phyloP scores from a whole-genome alignment of 2,888 invertebrate species.

The Amorpha juglandis region DNA sequence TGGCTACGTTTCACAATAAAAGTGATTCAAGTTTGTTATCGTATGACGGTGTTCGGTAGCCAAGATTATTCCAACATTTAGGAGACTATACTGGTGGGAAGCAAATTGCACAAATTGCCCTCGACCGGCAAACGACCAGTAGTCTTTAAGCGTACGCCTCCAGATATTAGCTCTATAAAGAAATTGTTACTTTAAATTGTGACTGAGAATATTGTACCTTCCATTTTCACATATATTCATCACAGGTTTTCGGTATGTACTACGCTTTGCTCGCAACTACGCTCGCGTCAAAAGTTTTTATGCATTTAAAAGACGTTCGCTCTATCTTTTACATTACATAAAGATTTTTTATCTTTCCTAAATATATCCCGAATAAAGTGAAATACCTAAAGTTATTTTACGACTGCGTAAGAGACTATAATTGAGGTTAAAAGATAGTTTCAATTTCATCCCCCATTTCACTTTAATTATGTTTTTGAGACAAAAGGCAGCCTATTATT shows the following conservation, averaged over 20 bases:
- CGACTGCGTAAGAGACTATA: too few species aligned
- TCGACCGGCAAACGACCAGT: slow-evolving; percentile 32
- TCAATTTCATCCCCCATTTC: too few species aligned
- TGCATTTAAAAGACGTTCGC: too few species aligned
- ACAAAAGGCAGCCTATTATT: too few species aligned
- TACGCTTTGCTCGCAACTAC: too few species aligned
- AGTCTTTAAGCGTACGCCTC: slow-evolving; percentile 14
- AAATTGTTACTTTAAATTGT: slow-evolving; percentile 13
- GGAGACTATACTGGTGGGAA: slow-evolving; percentile 44
- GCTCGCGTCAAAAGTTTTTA: too few species aligned
- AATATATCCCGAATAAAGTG: too few species aligned
- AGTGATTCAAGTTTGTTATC: not conserved
- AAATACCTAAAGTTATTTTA: too few species aligned
- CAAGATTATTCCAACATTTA: slow-evolving; percentile 40
- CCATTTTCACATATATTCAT: not conserved
- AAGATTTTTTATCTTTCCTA: too few species aligned
- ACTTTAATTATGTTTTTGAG: too few species aligned
- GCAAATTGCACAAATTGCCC: slow-evolving; percentile 54
- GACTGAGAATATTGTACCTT: not conserved
- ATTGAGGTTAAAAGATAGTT: too few species aligned
- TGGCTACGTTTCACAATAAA: not conserved
- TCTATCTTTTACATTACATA: too few species aligned
- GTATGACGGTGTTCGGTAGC: not conserved
- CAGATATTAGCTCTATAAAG: slow-evolving; percentile 10
- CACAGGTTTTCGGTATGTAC: not conserved